Base-by-base conservation (phyloP, 2,113 vertebrate species). In the Scytalopus superciliaris region DNA sequence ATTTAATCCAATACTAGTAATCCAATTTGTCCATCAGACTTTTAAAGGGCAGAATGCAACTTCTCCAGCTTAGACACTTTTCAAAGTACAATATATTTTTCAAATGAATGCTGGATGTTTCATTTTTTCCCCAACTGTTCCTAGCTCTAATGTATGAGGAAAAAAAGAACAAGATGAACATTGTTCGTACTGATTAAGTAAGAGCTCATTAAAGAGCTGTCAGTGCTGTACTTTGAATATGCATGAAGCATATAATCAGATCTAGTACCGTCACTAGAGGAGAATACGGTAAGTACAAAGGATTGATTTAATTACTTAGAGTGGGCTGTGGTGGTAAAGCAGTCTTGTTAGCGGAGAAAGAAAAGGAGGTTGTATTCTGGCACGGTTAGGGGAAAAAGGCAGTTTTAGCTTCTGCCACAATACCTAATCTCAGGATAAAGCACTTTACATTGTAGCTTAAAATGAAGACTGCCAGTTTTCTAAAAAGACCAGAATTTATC, bases 1-100 rank as follows among this genome's bases (percentile, higher is more conserved):
- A 98, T 99, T 99, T 99, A 99, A 99, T 99, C 99, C 99, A 99
- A 99, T 99, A 98, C 98, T 98, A 98, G 98, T 99, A 99, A 99
- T 99, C 99, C 99, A 99, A 99, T 99, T 99, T 99, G 99, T 99
- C 98, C 98, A 99, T 99, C 98, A 97, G 98, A 99, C 98, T 99
- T 98, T 99, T 99, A 99, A 98, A 98, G 98, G 98, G 98, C 98
- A 98, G 98, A 98, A 98, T 98, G 97, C 96, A 99, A 99, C 98
- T 99, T 98, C 98, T 98, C 95, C 97, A 97, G 98, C 98, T 98
- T 98, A 98, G 98, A 98, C 98, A 98, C 98, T 98, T 98, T 98
- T 98, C 97, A 99, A 98, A 98, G 97, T 98, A 98, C 98, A 97
- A 98, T 98, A 98, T 98, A 99, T 99, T 99, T 98, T 99, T 98